Conservation (phyloP, 1,140 invertebrate genomes). For the Drosophila punjabiensis region DNA sequence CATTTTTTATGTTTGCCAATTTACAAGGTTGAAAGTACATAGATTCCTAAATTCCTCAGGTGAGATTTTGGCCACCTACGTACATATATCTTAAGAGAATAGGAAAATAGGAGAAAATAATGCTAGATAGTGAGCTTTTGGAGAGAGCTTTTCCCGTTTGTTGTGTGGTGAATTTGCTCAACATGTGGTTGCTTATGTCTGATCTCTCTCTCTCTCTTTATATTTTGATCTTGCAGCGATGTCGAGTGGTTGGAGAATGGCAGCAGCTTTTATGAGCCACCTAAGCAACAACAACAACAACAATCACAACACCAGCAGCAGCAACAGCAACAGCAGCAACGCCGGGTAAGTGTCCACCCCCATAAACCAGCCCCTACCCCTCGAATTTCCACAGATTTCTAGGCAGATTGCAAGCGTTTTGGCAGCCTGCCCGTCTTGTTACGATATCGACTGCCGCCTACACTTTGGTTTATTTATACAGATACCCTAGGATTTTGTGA, state of each 20-base stretch:
- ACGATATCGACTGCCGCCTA: conserved; percentile 71
- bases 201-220: conserved; percentile 19
- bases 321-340: conserved; percentile 55
- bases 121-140: conserved; percentile 19
- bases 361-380: conserved; percentile 9
- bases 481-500: conserved; percentile 19
- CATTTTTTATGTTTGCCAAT: not conserved
- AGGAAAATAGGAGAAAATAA: not conserved
- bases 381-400: conserved; percentile 32
- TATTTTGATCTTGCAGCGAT: conserved; percentile 67
- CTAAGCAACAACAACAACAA: conserved; percentile 58
- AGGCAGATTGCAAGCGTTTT: conserved; percentile 68
- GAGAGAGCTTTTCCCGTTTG: conserved; percentile 45
- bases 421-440: conserved; percentile 75
- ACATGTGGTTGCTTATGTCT: conserved; percentile 68
- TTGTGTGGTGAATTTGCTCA: conserved; percentile 78
- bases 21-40: conserved; percentile 3
- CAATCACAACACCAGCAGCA: conserved; percentile 56
- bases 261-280: conserved; percentile 74
- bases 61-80: not conserved
- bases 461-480: conserved; percentile 70
- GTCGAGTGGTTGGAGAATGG: conserved; percentile 76
- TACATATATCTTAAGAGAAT: not conserved
- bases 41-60: conserved; percentile 8
- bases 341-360: conserved; percentile 64